A percentile compares a stretch with the other conserved stretches of the same genome.
These are phyloP conservation scores for Pegoplata infirma DNA, from an alignment of 2,888 invertebrate genomes.

Conservation along the genomic window DNA sequence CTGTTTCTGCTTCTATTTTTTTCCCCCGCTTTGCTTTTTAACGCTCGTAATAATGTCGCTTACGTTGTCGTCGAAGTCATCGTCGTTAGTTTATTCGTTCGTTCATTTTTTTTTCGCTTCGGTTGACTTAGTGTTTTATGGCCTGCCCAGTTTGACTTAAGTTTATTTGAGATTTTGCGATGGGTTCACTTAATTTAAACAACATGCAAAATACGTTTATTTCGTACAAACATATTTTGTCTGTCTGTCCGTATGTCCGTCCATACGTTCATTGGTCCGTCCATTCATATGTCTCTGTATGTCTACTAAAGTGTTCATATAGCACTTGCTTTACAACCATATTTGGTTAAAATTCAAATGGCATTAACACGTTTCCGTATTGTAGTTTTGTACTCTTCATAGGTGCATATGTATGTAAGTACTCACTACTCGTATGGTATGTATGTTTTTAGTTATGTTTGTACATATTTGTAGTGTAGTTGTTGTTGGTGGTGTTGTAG, in stretches of 20 bases:
- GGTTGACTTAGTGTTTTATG: constrained; percentile 55
- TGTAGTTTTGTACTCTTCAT: constrained; percentile 55
- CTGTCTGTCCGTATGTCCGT: not conserved
- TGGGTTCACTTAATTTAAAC: constrained; percentile 63
- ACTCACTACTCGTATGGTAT: too few relatives aligned
- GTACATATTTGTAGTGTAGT: constrained; percentile 13
- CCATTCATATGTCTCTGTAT: not conserved
- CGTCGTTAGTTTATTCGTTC: constrained; percentile 29
- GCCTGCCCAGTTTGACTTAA: constrained; percentile 63
- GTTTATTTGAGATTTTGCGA: constrained; percentile 62
- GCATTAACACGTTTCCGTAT: constrained; percentile 76
- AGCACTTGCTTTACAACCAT: constrained; percentile 68
- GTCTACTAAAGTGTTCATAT: constrained; percentile 59
- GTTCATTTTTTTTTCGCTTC: constrained; percentile 35
- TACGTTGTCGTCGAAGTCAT: constrained; percentile 47
- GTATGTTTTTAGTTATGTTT: constrained; percentile 39
- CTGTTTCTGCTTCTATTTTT: constrained; percentile 31
- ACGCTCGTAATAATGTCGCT: constrained; percentile 59
- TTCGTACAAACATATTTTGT: constrained; percentile 14
- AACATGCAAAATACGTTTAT: constrained; percentile 59
- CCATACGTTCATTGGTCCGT: not conserved
- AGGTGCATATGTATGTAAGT: too few relatives aligned
- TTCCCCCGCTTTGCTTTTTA: too few relatives aligned
- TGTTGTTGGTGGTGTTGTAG: constrained; percentile 28
- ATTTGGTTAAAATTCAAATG: constrained; percentile 77